Evolutionary conservation across 2,888 invertebrate species (phyloP), one percentile per base, ranked within the genome.

Genomic region (Phlogophora meticulosa): DNA sequence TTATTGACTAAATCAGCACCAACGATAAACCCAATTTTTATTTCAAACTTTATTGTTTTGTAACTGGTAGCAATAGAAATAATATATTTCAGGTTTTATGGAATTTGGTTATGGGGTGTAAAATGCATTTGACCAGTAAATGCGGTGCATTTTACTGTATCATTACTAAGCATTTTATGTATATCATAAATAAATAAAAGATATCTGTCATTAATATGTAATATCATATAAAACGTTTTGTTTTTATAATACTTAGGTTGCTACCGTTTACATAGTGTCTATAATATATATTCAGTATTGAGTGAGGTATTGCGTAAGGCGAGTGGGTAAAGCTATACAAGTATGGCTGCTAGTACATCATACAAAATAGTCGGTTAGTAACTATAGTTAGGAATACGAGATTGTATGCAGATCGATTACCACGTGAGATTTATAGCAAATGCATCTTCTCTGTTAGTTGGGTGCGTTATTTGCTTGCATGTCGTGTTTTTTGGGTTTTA

Each of bases 241-340:
- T n/a, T n/a, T n/a, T 28, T 2, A 28, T 28, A 28, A 28, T 28
- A 4, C 17, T 17, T 22, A 28, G 1, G n/a, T 32, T 46, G 64
- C 64, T 69, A 67, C 66, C 51, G 28, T 62, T 71, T 76, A 69
- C 11, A 34, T 32, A 22, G 10, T 40, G 10, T 55, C 4, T 67
- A 57, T 70, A 61, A 64, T 51, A 75, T 36, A 69, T 56, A 64
- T 58, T 70, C 63, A 73, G 66, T 77, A 68, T 64, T 72, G 62
- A 63, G 88, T 89, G 90, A 90, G 90, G 90, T 90, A 90, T 86
- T 83, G 85, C 80, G 52, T 85, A 88, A 90, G 90, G 90, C 90
- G 77, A 75, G 85, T 79, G 83, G 80, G 72, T 89, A 82, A 87
- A 89, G 89, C 88, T 88, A 64, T 72, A 77, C 17, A 72, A 68